Percentiles rank a stretch among this genome's conserved stretches.
phyloP scores from a whole-genome alignment of 1,140 invertebrate genomes.

The Steinernema khuongi region DNA sequence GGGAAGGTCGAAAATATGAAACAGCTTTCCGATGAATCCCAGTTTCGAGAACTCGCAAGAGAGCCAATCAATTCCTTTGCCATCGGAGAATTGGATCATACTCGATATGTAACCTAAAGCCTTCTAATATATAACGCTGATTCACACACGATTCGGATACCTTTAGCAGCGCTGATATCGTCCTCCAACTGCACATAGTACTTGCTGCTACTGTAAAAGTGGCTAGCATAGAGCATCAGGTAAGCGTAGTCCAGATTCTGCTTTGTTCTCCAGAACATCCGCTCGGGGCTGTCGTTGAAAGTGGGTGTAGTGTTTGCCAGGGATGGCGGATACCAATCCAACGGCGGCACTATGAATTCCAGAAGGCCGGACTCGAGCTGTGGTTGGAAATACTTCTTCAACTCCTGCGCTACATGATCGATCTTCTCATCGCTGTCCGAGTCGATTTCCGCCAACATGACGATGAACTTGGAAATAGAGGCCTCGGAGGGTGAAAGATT shows the following conservation, averaged over 20 bases:
- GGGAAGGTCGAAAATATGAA: constrained; percentile 79
- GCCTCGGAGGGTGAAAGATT: background rate
- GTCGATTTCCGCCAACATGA: background rate
- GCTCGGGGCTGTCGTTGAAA: constrained; percentile 26
- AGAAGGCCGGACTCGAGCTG: constrained; percentile 11
- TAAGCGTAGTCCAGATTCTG: constrained; percentile 93
- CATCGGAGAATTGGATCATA: constrained; percentile 70
- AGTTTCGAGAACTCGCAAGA: constrained; percentile 87
- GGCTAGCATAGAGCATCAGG: constrained; percentile 79
- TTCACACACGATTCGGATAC: constrained; percentile 80
- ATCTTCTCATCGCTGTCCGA: background rate
- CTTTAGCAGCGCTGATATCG: constrained; percentile 81
- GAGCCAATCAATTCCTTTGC: constrained; percentile 74
- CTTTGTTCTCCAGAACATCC: constrained; percentile 78
- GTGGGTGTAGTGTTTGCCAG: constrained; percentile 22
- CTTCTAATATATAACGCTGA: constrained; percentile 22
- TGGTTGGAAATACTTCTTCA: background rate
- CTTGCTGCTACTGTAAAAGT: background rate
- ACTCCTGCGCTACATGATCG: background rate
- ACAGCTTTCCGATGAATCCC: constrained; percentile 89
- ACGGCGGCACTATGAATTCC: constrained; percentile 26
- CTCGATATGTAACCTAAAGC: constrained; percentile 47
- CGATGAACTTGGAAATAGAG: background rate
- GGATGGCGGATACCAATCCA: constrained; percentile 31
- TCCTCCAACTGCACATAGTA: constrained; percentile 75